Conservation (phyloP, 2,113 vertebrate species). For the Sinocyclocheilus maitianheensis region DNA sequence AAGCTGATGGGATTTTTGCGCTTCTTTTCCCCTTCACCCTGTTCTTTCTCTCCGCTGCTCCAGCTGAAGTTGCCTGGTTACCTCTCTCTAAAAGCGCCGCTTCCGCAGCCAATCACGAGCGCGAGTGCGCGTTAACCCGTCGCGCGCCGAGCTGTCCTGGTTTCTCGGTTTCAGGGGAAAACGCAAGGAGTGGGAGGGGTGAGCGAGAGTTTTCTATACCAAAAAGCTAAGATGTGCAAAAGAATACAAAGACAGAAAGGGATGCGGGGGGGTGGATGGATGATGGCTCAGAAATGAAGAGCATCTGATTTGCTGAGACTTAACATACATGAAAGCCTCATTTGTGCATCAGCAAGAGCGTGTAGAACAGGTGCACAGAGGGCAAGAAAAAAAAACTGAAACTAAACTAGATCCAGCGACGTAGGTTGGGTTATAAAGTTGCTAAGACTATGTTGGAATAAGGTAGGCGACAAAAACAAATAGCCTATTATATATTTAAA, state of each 20-base stretch:
- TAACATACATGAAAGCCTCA: neutral
- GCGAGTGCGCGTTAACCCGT: constrained; percentile 73
- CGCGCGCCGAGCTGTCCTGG: constrained; percentile 73
- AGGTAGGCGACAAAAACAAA: neutral
- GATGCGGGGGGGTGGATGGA: neutral
- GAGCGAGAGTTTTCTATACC: constrained; percentile 50
- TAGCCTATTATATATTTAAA: neutral
- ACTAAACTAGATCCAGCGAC: neutral
- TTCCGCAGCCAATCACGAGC: constrained; percentile 75
- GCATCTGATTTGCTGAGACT: neutral
- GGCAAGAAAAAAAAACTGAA: neutral
- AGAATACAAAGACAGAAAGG: constrained; percentile 45
- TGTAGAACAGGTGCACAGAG: neutral
- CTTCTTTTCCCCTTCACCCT: constrained; percentile 55
- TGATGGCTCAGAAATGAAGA: neutral
- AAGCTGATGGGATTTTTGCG: constrained; percentile 73
- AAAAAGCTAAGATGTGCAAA: constrained; percentile 28
- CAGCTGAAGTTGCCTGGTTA: constrained; percentile 83
- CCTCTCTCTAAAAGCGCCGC: constrained; percentile 77
- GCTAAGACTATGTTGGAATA: neutral
- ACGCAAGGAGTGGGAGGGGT: constrained; percentile 51
- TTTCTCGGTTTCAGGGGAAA: constrained; percentile 73
- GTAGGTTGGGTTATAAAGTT: neutral
- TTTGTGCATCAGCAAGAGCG: neutral
- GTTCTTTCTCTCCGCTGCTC: constrained; percentile 61